Evolutionary conservation across 2,797 vertebrate species (phyloP).

Genomic region (Strix occidentalis): DNA sequence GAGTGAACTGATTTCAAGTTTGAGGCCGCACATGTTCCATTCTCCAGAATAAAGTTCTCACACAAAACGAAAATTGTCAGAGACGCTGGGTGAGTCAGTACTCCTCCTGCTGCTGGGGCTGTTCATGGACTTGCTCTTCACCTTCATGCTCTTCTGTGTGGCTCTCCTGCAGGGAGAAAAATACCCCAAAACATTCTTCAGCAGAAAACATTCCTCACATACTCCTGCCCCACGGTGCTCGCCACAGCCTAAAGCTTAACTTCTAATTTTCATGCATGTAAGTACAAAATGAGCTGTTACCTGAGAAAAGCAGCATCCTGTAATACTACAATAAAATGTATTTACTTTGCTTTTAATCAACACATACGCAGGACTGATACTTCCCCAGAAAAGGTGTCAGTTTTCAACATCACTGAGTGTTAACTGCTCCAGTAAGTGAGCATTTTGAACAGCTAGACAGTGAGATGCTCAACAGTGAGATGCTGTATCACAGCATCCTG

Average conservation of each 20-base stretch:
- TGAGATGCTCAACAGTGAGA: neutral
- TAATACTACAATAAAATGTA: neutral
- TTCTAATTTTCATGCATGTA: neutral
- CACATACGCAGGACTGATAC: neutral
- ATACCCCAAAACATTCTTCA: neutral
- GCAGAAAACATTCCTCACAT: neutral
- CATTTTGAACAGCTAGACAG: neutral
- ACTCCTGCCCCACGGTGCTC: fast-evolving
- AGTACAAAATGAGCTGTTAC: neutral
- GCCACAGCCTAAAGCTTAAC: neutral
- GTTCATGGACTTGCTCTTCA: slow-evolving; percentile 85
- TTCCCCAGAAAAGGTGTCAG: neutral
- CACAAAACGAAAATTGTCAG: slow-evolving; percentile 81
- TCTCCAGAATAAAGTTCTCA: slow-evolving; percentile 90
- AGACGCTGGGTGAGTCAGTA: slow-evolving; percentile 86
- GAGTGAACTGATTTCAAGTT: slow-evolving; percentile 79
- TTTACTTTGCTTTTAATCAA: neutral
- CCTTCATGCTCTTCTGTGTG: slow-evolving; percentile 87
- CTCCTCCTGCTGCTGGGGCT: slow-evolving; percentile 89
- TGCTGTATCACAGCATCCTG: neutral
- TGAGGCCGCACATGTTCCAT: slow-evolving; percentile 84
- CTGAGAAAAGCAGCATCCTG: neutral
- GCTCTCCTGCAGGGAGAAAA: slow-evolving; percentile 80
- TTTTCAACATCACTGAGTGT: neutral
- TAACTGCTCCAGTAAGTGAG: fast-evolving